phyloP scores from a whole-genome alignment of 1,140 invertebrate species.

The Andrena cerasifolii region DNA sequence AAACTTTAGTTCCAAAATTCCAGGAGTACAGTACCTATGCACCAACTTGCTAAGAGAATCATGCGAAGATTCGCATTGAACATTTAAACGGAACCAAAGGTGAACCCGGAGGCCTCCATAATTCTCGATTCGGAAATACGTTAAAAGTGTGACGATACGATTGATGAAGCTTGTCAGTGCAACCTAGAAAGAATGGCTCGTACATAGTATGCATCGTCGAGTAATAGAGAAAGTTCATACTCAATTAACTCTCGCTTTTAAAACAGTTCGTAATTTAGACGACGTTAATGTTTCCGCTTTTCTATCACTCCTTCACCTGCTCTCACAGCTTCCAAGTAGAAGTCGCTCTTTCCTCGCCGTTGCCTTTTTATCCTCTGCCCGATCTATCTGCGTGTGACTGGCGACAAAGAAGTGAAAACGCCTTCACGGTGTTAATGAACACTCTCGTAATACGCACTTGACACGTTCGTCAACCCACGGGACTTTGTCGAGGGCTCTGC shows the following conservation, averaged over 20 bases:
- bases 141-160: not conserved
- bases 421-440: not conserved
- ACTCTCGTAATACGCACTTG: too few relatives aligned
- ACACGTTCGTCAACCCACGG: too few relatives aligned
- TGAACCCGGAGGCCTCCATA: too few relatives aligned
- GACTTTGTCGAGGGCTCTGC: too few relatives aligned
- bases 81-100: too few relatives aligned
- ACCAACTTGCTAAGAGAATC: too few relatives aligned
- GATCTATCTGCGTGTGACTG: not conserved
- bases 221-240: constrained; percentile 6
- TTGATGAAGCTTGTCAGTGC: not conserved
- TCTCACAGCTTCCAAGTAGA: not conserved
- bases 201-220: not conserved
- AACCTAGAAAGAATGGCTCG: not conserved
- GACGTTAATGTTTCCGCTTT: constrained; percentile 2
- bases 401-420: not conserved
- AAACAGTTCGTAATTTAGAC: not conserved
- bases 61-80: too few relatives aligned
- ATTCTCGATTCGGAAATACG: too few relatives aligned
- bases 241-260: constrained; percentile 2
- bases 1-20: too few relatives aligned
- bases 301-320: not conserved
- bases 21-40: too few relatives aligned
- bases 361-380: not conserved
- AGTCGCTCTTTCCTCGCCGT: not conserved